A percentile compares a stretch with the other conserved stretches of the same genome.
Conservation (phyloP, 1,140 invertebrate genomes). For the Pentalonia nigronervosa region DNA sequence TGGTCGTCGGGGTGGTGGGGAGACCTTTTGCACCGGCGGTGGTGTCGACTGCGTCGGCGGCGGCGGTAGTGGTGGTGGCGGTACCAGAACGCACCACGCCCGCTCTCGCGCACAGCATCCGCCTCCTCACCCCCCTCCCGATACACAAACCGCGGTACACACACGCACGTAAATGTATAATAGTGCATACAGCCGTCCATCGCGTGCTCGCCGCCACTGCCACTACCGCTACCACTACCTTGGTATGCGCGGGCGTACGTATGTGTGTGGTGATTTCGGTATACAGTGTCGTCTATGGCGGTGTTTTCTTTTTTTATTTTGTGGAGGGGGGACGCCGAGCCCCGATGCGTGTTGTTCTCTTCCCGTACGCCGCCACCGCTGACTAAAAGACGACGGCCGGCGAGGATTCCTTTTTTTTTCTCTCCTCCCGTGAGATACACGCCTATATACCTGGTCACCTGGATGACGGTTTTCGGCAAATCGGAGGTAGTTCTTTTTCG, state of each 20-base stretch:
- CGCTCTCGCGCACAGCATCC: constrained; percentile 50
- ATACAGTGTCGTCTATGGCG: not conserved
- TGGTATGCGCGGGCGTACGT: not conserved
- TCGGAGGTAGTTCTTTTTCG: not conserved
- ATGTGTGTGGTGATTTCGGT: not conserved
- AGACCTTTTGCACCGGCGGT: constrained; percentile 50
- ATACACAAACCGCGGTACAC: not conserved
- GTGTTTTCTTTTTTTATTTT: not conserved
- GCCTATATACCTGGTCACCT: not conserved
- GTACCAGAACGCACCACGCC: constrained; percentile 49
- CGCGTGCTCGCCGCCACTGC: not conserved
- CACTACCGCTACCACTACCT: not conserved
- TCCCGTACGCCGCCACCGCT: not conserved
- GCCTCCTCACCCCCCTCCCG: not conserved
- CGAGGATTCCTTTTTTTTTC: not conserved
- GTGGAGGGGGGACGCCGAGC: not conserved
- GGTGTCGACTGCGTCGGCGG: not conserved
- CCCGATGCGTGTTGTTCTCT: constrained; percentile 35
- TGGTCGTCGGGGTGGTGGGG: not conserved
- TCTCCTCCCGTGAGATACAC: not conserved
- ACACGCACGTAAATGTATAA: not conserved
- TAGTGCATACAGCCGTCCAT: not conserved
- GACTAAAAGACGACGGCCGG: not conserved
- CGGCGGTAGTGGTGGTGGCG: not conserved
- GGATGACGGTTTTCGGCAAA: not conserved